These are phyloP conservation scores for Euplagia quadripunctaria DNA, from an alignment of 2,888 invertebrate species.

Conservation along the genomic window DNA sequence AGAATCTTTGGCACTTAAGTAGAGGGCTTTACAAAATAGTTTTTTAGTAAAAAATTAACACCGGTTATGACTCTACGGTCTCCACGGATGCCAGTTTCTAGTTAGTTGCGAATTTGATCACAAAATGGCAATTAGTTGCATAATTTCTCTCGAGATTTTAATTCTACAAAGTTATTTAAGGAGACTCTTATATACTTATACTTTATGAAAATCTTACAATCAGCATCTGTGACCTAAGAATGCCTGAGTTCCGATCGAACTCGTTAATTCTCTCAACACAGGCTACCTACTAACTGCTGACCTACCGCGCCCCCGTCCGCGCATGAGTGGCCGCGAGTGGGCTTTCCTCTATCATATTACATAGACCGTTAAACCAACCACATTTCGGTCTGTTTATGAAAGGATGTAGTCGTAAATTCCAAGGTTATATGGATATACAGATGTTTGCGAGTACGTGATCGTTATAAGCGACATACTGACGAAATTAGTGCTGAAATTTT, in stretches of 20 bases:
- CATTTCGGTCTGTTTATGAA: constrained; percentile 25
- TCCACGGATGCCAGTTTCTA: too few species aligned
- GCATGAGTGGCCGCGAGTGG: constrained; percentile 49
- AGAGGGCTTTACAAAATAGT: background rate
- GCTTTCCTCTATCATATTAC: constrained; percentile 55
- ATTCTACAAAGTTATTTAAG: too few species aligned
- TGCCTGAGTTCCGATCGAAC: constrained; percentile 4
- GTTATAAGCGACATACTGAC: background rate
- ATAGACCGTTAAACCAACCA: constrained; percentile 34
- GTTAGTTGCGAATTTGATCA: too few species aligned
- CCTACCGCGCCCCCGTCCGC: constrained; percentile 49
- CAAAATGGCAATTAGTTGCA: too few species aligned
- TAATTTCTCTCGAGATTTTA: too few species aligned
- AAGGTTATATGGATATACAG: constrained; percentile 19
- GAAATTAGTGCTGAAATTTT: background rate
- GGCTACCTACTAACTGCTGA: constrained; percentile 36
- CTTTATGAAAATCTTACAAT: background rate
- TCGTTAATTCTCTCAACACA: constrained; percentile 15
- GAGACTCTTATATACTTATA: background rate
- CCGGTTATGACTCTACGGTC: too few species aligned
- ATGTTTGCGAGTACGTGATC: constrained; percentile 5
- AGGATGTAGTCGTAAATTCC: constrained; percentile 20
- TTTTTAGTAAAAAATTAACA: background rate
- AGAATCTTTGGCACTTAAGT: background rate
- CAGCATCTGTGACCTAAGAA: background rate